These are phyloP conservation scores for Hypothenemus hampei DNA, from an alignment of 1,140 invertebrate species.

Conservation along the genomic window DNA sequence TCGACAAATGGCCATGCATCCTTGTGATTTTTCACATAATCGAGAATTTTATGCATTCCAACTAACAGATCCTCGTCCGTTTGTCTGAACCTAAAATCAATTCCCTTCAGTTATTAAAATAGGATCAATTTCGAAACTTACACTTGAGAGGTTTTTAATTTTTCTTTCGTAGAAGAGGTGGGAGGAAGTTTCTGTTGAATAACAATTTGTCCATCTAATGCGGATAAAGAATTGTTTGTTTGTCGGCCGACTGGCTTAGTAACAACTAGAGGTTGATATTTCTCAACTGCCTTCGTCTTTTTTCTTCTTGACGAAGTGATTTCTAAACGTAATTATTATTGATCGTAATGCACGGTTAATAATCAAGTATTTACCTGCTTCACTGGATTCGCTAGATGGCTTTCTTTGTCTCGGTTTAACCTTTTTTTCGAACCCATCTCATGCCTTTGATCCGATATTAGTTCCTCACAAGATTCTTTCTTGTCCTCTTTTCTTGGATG, in stretches of 20 bases:
- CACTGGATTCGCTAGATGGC: conserved; percentile 8
- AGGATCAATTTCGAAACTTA: conserved; percentile 44
- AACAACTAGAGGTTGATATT: neutral
- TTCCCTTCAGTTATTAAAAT: conserved; percentile 4
- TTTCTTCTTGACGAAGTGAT: neutral
- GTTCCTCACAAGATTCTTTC: too few relatives aligned
- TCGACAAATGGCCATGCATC: conserved; percentile 91
- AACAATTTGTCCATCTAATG: conserved; percentile 74
- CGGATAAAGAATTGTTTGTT: conserved; percentile 82
- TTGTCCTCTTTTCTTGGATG: too few relatives aligned
- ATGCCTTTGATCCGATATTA: conserved; percentile 33
- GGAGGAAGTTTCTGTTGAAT: conserved; percentile 54
- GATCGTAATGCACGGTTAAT: too few relatives aligned
- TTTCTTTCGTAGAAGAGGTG: conserved; percentile 45
- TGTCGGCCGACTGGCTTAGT: conserved; percentile 56
- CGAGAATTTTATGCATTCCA: conserved; percentile 84
- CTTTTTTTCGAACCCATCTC: conserved; percentile 41
- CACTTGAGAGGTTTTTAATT: conserved; percentile 62
- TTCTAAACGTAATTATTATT: neutral
- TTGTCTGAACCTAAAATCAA: conserved; percentile 61
- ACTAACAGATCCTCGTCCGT: conserved; percentile 77
- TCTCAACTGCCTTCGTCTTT: neutral
- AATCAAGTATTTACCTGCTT: neutral
- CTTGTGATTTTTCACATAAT: conserved; percentile 75
- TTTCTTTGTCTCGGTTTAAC: conserved; percentile 29